Evolutionary conservation across 1,140 invertebrate species (phyloP).

Genomic region (Neocloeon triangulifer): DNA sequence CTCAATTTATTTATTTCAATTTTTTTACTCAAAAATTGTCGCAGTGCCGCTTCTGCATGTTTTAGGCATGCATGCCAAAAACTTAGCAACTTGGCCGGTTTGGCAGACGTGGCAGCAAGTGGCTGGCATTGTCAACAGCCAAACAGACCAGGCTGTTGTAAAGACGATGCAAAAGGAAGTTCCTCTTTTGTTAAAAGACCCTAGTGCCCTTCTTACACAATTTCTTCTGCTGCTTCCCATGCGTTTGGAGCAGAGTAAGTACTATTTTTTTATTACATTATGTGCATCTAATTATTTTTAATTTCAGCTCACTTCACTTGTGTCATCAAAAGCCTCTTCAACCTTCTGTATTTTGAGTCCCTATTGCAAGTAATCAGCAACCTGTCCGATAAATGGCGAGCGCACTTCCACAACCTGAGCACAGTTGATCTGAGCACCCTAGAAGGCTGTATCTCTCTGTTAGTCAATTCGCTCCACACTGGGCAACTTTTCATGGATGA

Average conservation of each 20-base stretch:
- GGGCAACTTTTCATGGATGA: slow-evolving; percentile 16
- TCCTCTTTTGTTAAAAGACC: slow-evolving; percentile 64
- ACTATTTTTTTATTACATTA: slow-evolving; percentile 5
- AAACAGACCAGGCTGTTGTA: background rate
- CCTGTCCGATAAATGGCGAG: slow-evolving; percentile 26
- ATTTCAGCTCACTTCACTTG: slow-evolving; percentile 68
- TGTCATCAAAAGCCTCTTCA: slow-evolving; percentile 67
- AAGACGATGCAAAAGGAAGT: slow-evolving; percentile 19
- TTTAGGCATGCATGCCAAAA: slow-evolving; percentile 57
- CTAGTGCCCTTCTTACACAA: slow-evolving; percentile 60
- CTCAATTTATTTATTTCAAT: too few relatives aligned
- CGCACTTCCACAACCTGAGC: slow-evolving; percentile 15
- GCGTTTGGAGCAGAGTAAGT: slow-evolving; percentile 64
- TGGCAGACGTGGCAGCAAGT: slow-evolving; percentile 38
- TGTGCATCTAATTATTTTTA: too few relatives aligned
- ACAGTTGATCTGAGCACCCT: slow-evolving; percentile 7
- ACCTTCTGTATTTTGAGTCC: slow-evolving; percentile 72
- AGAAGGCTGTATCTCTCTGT: slow-evolving; percentile 15
- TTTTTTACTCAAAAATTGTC: too few relatives aligned
- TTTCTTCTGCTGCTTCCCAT: slow-evolving; percentile 64
- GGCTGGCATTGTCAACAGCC: slow-evolving; percentile 24
- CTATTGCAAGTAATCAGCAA: slow-evolving; percentile 43
- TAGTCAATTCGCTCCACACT: slow-evolving; percentile 18
- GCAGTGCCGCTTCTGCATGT: slow-evolving; percentile 72
- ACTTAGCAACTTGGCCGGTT: slow-evolving; percentile 38